Evolutionary conservation across 1,140 invertebrate genomes (phyloP).

Genomic region (Cyphomyrmex costatus): DNA sequence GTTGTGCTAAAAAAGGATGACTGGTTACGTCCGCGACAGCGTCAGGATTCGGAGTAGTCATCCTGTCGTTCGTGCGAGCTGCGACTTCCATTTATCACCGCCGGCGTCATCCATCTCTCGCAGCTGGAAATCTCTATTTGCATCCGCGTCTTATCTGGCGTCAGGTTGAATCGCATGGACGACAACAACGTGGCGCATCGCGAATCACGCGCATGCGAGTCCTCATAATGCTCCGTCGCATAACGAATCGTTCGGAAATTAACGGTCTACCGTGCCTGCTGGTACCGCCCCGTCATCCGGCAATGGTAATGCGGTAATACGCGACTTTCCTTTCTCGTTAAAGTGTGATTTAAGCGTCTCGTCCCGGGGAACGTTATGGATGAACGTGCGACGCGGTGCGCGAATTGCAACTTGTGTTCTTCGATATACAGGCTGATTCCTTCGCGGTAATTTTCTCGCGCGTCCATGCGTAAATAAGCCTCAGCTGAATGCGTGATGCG

Average conservation of each 20-base stretch:
- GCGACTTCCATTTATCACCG: constrained; percentile 79
- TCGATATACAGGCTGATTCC: constrained; percentile 23
- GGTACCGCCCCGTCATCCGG: constrained; percentile 54
- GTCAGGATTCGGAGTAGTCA: constrained; percentile 42
- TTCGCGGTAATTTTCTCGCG: constrained; percentile 55
- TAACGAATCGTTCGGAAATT: constrained; percentile 78
- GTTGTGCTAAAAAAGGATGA: constrained; percentile 36
- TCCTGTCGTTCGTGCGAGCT: constrained; percentile 11
- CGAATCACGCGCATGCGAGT: constrained; percentile 40
- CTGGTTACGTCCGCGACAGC: not conserved
- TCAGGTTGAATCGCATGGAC: constrained; percentile 67
- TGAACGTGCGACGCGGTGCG: constrained; percentile 33
- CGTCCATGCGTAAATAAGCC: constrained; percentile 47
- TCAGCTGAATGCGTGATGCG: constrained; percentile 9
- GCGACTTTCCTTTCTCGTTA: constrained; percentile 75
- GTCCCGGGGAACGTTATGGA: constrained; percentile 56
- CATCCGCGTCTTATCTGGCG: constrained; percentile 79
- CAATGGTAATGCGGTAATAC: constrained; percentile 61
- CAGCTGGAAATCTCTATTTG: constrained; percentile 83
- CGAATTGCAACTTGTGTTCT: constrained; percentile 39
- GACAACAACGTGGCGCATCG: constrained; percentile 46
- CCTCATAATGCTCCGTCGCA: constrained; percentile 59
- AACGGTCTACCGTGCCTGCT: constrained; percentile 66
- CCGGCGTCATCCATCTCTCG: constrained; percentile 77
- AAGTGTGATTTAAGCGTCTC: constrained; percentile 73